Conservation (phyloP, 2,113 vertebrate species). For the Corapipo altera region DNA sequence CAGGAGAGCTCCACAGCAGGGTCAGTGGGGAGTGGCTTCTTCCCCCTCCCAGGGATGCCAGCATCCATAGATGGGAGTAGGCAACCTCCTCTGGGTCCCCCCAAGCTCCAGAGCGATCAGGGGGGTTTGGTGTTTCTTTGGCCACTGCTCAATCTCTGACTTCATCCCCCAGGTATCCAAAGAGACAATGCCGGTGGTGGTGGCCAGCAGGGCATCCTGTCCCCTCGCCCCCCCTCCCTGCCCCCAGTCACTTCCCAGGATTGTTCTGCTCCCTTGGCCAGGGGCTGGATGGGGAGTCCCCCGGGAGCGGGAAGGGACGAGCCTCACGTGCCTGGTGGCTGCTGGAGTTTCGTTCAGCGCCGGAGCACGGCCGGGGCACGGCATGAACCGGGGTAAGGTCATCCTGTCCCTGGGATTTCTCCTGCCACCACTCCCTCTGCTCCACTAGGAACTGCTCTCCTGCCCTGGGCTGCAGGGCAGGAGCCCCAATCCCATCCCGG, state of each 20-base stretch:
- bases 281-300: neutral
- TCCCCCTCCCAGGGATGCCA: too few relatives aligned
- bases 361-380: fast-evolving
- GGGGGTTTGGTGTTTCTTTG: too few relatives aligned
- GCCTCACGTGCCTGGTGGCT: fast-evolving
- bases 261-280: slow-evolving; percentile 26
- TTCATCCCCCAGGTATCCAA: neutral
- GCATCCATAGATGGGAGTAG: neutral
- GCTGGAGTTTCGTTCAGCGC: fast-evolving
- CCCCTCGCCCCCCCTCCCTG: neutral
- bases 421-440: fast-evolving
- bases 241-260: slow-evolving; percentile 9
- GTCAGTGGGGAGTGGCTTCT: neutral
- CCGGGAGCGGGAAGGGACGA: neutral
- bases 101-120: fast-evolving
- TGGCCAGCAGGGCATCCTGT: slow-evolving; percentile 30
- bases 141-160: neutral
- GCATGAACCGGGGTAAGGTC: neutral
- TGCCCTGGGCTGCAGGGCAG: fast-evolving
- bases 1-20: neutral
- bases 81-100: neutral
- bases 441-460: neutral
- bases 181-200: neutral
- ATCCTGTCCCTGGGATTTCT: neutral
- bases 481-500: neutral